Conservation (phyloP, 2,888 invertebrate species). For the Acanthoscelides obtectus region DNA sequence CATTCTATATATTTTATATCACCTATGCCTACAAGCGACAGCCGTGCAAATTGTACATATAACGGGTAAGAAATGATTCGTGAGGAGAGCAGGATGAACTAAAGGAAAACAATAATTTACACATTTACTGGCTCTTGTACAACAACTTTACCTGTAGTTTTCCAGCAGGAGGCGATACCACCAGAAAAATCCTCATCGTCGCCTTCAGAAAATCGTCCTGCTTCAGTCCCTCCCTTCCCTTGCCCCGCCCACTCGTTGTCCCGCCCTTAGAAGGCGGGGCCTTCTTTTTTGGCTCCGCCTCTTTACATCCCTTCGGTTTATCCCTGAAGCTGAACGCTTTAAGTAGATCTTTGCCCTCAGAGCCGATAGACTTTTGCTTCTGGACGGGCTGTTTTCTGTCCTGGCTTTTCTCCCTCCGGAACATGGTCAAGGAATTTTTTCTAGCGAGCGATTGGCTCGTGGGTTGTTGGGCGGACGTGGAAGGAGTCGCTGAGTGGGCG, state of each 20-base stretch:
- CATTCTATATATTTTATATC: too few relatives aligned
- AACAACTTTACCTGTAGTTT: slow-evolving; percentile 51
- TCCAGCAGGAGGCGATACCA: slow-evolving; percentile 64
- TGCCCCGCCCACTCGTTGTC: slow-evolving; percentile 26
- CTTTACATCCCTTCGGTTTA: slow-evolving; percentile 41
- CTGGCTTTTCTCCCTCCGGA: slow-evolving; percentile 34
- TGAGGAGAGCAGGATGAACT: neutral
- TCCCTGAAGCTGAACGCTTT: slow-evolving; percentile 40
- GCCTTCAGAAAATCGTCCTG: slow-evolving; percentile 67
- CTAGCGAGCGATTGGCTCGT: slow-evolving; percentile 37
- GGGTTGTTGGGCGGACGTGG: slow-evolving; percentile 24
- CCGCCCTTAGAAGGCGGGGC: slow-evolving; percentile 35
- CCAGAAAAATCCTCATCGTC: slow-evolving; percentile 69
- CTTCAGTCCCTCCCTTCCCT: slow-evolving; percentile 41
- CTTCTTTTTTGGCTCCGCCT: slow-evolving; percentile 41
- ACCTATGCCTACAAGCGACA: too few relatives aligned
- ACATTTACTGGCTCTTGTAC: neutral
- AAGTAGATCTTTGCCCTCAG: slow-evolving; percentile 32
- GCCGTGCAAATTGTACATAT: too few relatives aligned
- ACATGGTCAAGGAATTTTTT: slow-evolving; percentile 45
- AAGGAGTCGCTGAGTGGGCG: slow-evolving; percentile 12
- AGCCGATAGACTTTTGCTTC: slow-evolving; percentile 42
- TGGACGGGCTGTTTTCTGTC: slow-evolving; percentile 43
- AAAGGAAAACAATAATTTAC: neutral
- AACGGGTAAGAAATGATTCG: too few relatives aligned